Percentiles rank a stretch among this genome's conserved stretches.
Evolutionary conservation across 1,140 invertebrate genomes (phyloP).

Genomic region (Aradophagus sp.): DNA sequence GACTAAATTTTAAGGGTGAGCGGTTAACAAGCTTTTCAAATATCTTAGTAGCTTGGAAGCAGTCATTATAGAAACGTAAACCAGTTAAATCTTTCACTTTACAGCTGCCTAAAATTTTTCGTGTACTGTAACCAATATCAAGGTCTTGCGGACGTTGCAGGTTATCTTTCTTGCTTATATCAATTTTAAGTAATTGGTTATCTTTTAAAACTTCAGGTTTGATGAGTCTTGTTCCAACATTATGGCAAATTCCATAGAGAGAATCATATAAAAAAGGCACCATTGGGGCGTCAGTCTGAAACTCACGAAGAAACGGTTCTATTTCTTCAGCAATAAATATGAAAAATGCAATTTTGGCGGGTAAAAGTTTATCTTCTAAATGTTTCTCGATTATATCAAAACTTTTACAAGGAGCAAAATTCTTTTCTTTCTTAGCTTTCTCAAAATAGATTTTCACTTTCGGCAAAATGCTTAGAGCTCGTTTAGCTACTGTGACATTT

Average conservation of each 20-base stretch:
- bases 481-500: constrained; percentile 22
- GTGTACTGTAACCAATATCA: constrained; percentile 2
- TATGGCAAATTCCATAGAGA: constrained; percentile 7
- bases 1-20: constrained; percentile 7
- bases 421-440: neutral
- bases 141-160: neutral
- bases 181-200: constrained; percentile 1
- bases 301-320: constrained; percentile 46
- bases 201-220: constrained; percentile 4
- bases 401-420: constrained; percentile 1
- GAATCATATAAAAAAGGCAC: constrained; percentile 12
- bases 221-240: neutral
- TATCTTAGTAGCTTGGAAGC: constrained; percentile 5
- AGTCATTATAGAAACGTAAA: constrained; percentile 8
- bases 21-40: constrained; percentile 5
- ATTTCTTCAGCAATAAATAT: constrained; percentile 32
- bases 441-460: constrained; percentile 13
- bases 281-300: constrained; percentile 43
- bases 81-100: constrained; percentile 10
- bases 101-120: neutral
- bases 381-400: constrained; percentile 7
- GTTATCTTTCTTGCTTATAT: constrained; percentile 12
- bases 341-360: constrained; percentile 39
- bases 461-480: constrained; percentile 19
- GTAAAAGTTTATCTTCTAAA: constrained; percentile 26